Evolutionary conservation across 2,113 vertebrate species (phyloP), one percentile per base, ranked within the genome.

Genomic region (Marmota monax): DNA sequence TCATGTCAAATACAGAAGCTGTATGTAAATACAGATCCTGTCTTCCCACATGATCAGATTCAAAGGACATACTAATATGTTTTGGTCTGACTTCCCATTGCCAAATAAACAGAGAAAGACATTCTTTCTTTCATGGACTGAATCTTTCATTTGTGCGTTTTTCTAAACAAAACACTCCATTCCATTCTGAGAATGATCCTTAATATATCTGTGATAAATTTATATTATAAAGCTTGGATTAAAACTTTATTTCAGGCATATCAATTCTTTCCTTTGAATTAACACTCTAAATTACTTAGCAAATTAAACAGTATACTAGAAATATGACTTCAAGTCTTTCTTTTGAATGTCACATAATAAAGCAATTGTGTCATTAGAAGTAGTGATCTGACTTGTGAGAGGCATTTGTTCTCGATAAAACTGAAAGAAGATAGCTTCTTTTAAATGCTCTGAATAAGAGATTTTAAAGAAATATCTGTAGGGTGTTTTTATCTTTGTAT

Each of bases 321-420:
- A 98, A 97, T 97, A 95, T 73, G 94, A 96, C 84, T 90, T 97
- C 32, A 89, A 95, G 72, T 90, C 92, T 97, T 97, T 98, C 97
- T 98, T 97, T 98, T 96, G 90, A 98, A 96, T 96, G 96, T 91
- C 96, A 92, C 93, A 97, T 94, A 97, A 98, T 98, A 98, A 92
- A 98, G 70, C 65, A 96, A 97, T 94, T 95, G 92, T 96, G 90
- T 92, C 96, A 98, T 97, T 95, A 98, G 90, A 98, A 97, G 97
- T 96, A 78, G 29, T 88, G 98, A 97, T 97, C 97, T 82, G 90
- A 97, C 96, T 98, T 98, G 92, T 95, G 86, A 63, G 58, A 97
- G 96, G 95, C 96, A 97, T 98, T 97, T 98, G 92, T 94, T 98
- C 97, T 97, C 93, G 88, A 92, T 94, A 98, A 86, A 95, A 98